Percentiles rank a stretch among this genome's conserved stretches.
Conservation (phyloP, 2,888 invertebrate species). For the Stomorhina lunata region DNA sequence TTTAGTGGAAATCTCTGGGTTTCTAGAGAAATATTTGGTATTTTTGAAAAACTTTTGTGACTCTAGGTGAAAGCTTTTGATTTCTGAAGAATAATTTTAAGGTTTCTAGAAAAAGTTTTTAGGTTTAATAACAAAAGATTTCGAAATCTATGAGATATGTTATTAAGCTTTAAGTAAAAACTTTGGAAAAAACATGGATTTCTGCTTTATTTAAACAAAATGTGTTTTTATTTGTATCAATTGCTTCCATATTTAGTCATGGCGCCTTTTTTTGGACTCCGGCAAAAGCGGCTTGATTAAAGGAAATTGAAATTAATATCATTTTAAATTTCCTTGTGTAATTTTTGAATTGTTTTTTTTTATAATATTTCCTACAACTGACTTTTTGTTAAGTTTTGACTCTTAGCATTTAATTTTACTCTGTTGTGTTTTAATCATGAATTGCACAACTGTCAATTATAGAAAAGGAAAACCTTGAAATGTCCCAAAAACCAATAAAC, state of each 20-base stretch:
- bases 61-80: no score
- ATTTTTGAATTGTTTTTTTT: constrained; percentile 40
- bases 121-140: no score
- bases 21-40: no score
- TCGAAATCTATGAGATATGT: no score
- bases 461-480: constrained; percentile 61
- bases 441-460: constrained; percentile 64
- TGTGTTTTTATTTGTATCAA: not conserved
- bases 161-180: no score
- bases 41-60: no score
- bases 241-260: not conserved
- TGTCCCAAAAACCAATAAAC: constrained; percentile 65
- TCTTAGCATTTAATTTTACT: not conserved
- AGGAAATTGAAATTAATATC: constrained; percentile 12
- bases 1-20: no score
- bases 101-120: no score
- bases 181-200: no score
- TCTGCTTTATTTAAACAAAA: no score
- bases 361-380: not conserved
- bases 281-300: not conserved
- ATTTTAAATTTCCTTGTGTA: constrained; percentile 20
- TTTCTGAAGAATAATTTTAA: no score
- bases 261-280: not conserved
- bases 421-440: constrained; percentile 45
- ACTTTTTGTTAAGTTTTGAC: not conserved